A percentile compares a stretch with the other conserved stretches of the same genome.
Evolutionary conservation across 2,797 vertebrate genomes (phyloP).

Genomic region (Characodon lateralis): DNA sequence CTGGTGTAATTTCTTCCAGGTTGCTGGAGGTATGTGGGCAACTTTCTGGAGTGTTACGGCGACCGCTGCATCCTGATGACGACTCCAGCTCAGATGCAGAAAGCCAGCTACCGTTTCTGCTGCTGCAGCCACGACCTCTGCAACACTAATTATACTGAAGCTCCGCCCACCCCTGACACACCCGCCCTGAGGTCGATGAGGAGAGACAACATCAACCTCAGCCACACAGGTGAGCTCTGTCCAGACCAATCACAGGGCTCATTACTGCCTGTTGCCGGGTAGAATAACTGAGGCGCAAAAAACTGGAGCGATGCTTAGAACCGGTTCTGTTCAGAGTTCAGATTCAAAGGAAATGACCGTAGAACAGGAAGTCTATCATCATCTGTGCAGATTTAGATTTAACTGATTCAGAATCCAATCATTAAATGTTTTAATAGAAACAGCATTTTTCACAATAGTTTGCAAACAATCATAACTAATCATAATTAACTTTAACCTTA

Average conservation of each 20-base stretch:
- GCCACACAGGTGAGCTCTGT: conserved; percentile 39
- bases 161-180: conserved; percentile 71
- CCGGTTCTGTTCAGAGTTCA: no score
- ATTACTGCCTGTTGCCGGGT: neutral
- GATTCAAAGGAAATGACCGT: no score
- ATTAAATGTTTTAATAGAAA: no score
- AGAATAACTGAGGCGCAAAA: neutral
- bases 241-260: neutral
- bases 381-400: no score
- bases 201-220: conserved; percentile 14
- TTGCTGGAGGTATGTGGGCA: conserved; percentile 91
- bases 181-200: conserved; percentile 83
- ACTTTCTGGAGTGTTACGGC: conserved; percentile 88
- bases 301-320: neutral
- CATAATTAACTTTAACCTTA: no score
- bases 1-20: conserved; percentile 71
- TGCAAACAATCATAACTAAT: no score
- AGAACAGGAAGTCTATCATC: no score
- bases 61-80: conserved; percentile 89
- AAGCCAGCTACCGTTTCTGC: conserved; percentile 91
- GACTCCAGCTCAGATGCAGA: conserved; percentile 87
- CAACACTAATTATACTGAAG: conserved; percentile 86
- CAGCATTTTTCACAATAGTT: no score
- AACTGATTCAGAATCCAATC: no score
- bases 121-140: conserved; percentile 93